Conservation (phyloP, 2,888 invertebrate species). For the Chymomyza amoena region DNA sequence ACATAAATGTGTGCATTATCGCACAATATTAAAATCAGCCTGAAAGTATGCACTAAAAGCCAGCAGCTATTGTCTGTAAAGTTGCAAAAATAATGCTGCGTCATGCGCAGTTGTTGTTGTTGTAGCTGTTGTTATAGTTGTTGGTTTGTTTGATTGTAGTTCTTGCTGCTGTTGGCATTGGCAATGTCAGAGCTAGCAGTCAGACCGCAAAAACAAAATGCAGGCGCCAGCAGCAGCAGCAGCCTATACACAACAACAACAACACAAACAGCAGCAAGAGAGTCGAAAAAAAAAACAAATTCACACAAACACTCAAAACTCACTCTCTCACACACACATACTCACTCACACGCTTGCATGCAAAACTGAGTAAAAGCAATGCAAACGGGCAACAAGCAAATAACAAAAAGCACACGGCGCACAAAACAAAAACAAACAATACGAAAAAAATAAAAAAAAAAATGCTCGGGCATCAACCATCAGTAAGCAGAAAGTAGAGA, state of each 20-base stretch:
- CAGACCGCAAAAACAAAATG: conserved; percentile 50
- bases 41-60: conserved; percentile 47
- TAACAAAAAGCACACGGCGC: conserved; percentile 70
- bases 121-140: background rate
- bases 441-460: background rate
- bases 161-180: conserved; percentile 57
- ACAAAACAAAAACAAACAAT: conserved; percentile 56
- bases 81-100: conserved; percentile 2
- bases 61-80: conserved; percentile 54
- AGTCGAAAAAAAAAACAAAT: conserved; percentile 48
- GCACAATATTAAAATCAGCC: conserved; percentile 20
- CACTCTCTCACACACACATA: conserved; percentile 6
- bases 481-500: background rate
- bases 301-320: conserved; percentile 37
- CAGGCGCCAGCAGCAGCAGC: conserved; percentile 45
- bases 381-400: conserved; percentile 64
- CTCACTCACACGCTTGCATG: conserved; percentile 1
- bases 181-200: conserved; percentile 59
- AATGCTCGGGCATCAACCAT: background rate
- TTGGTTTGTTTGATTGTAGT: background rate
- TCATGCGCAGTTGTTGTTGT: background rate
- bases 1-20: background rate
- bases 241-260: conserved; percentile 8
- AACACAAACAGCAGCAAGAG: conserved; percentile 18
- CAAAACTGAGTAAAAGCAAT: conserved; percentile 26